phyloP scores from a whole-genome alignment of 2,797 vertebrate genomes.

The Sebastolobus alascanus region DNA sequence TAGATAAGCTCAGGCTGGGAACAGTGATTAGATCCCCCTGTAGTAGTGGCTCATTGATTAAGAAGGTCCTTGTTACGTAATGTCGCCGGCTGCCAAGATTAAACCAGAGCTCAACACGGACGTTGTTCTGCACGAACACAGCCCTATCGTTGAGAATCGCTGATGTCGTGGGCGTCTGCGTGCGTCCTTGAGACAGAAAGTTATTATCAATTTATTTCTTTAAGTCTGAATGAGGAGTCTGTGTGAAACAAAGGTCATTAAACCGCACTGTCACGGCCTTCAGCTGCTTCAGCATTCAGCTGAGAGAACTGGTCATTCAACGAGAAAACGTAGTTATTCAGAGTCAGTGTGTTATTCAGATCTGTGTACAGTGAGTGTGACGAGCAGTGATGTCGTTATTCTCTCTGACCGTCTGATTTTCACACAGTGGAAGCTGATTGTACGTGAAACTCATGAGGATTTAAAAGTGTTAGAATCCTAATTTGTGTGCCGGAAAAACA shows the following conservation, averaged over 20 bases:
- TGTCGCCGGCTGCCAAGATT: constrained; percentile 47
- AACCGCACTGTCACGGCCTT: constrained; percentile 24
- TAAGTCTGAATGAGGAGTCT: constrained; percentile 33
- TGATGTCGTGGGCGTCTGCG: constrained; percentile 54
- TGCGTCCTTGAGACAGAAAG: constrained; percentile 52
- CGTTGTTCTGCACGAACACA: constrained; percentile 44
- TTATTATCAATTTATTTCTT: constrained; percentile 58
- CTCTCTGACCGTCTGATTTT: neutral
- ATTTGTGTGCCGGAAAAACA: neutral
- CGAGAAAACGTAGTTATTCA: neutral
- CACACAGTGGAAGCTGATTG: neutral
- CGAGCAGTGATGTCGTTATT: neutral
- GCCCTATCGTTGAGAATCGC: constrained; percentile 54
- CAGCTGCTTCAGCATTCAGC: constrained; percentile 29
- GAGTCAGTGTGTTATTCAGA: neutral
- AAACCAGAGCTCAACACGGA: constrained; percentile 20
- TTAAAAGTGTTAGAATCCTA: neutral
- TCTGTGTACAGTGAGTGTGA: neutral
- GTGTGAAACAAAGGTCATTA: constrained; percentile 48
- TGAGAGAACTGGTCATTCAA: neutral
- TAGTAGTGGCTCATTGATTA: constrained; percentile 54
- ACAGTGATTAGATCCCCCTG: constrained; percentile 51
- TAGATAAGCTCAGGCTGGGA: constrained; percentile 54
- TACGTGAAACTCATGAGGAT: neutral
- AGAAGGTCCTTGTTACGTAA: constrained; percentile 53